Conservation (phyloP, 1,140 invertebrate genomes). For the Aricia agestis region DNA sequence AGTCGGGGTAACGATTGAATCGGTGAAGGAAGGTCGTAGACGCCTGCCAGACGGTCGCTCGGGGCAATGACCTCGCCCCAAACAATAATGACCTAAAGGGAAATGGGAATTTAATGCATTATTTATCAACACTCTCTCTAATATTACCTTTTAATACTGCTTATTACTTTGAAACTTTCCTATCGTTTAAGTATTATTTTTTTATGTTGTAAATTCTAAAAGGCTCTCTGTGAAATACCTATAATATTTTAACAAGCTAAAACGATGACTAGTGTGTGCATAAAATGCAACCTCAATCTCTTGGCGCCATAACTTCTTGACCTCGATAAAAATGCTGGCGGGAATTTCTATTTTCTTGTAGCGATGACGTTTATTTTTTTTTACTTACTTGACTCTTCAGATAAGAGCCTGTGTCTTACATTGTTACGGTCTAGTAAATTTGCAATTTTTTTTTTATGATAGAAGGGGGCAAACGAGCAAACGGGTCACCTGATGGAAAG, state of each 20-base stretch:
- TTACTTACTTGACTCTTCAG: neutral
- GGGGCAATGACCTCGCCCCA: slow-evolving; percentile 23
- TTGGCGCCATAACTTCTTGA: slow-evolving; percentile 9
- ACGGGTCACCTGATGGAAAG: no score
- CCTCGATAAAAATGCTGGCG: slow-evolving; percentile 1
- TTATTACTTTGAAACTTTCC: neutral
- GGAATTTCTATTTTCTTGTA: neutral
- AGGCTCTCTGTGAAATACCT: no score
- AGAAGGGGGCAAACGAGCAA: no score
- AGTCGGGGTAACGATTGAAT: neutral
- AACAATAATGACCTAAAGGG: neutral
- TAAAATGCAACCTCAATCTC: neutral
- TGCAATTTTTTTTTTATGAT: no score
- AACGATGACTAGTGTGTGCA: neutral
- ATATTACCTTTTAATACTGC: neutral
- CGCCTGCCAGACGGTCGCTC: slow-evolving; percentile 39
- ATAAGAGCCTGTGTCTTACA: neutral
- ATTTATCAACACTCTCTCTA: neutral
- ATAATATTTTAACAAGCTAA: neutral
- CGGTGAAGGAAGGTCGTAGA: slow-evolving; percentile 41
- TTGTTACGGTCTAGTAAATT: neutral
- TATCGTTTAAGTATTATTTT: neutral
- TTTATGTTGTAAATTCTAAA: no score
- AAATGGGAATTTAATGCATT: neutral
- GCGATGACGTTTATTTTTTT: neutral